Conservation (phyloP, 2,888 invertebrate genomes). For the Euplexia lucipara region DNA sequence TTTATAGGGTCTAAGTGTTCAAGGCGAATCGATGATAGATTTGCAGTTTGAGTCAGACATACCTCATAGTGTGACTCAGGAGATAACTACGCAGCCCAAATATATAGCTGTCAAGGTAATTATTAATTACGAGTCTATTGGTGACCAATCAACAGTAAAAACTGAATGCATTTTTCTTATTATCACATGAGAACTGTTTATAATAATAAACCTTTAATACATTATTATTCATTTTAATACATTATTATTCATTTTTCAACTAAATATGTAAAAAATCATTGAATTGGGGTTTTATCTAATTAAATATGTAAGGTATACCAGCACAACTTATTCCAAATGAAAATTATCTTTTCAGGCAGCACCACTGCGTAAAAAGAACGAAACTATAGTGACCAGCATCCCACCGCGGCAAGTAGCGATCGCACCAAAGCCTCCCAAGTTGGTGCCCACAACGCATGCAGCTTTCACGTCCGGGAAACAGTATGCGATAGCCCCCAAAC, state of each 20-base stretch:
- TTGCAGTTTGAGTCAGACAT: slow-evolving; percentile 73
- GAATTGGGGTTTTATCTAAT: too few relatives aligned
- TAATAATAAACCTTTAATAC: too few relatives aligned
- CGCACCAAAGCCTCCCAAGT: slow-evolving; percentile 81
- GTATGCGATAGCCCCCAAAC: slow-evolving; percentile 81
- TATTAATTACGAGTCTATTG: not conserved
- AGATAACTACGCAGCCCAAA: slow-evolving; percentile 69
- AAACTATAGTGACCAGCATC: slow-evolving; percentile 58
- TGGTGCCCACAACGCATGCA: slow-evolving; percentile 34
- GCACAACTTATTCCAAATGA: not conserved
- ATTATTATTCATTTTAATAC: too few relatives aligned
- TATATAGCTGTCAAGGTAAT: slow-evolving; percentile 80
- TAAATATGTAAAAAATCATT: too few relatives aligned
- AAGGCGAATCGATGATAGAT: slow-evolving; percentile 76
- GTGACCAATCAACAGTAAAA: too few relatives aligned
- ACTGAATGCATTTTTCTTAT: too few relatives aligned
- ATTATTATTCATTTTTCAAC: too few relatives aligned
- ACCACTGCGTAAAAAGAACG: slow-evolving; percentile 64
- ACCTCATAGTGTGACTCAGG: slow-evolving; percentile 61
- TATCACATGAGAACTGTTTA: too few relatives aligned
- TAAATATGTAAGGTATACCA: not conserved
- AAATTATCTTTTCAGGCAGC: slow-evolving; percentile 67
- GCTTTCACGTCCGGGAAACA: slow-evolving; percentile 66
- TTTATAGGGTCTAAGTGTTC: slow-evolving; percentile 72
- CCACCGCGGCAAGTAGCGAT: slow-evolving; percentile 86